Evolutionary conservation across 2,797 vertebrate species (phyloP), one percentile per base, ranked within the genome.

Genomic region (Capromys pilorides): DNA sequence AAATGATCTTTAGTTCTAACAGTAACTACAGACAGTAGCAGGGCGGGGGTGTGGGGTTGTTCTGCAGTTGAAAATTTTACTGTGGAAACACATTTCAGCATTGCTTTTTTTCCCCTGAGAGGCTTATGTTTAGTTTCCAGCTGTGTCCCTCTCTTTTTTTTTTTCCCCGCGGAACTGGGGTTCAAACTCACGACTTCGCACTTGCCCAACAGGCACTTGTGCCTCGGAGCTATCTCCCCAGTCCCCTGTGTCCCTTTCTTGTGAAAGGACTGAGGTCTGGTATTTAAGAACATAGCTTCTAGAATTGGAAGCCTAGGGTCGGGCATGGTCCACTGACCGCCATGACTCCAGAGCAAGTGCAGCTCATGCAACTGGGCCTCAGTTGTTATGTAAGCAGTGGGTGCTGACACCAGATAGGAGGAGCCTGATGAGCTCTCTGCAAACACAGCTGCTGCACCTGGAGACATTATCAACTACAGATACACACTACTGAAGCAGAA

Each of bases 1-100:
- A 78, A 31, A 88, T 83, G 21, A 89, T 59, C 61, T 92, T 94
- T 92, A 90, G 88, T 66, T 51, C 49, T 67, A 26, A 67, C 13
- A 91, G 18, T 28, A 85, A 94, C 49, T 49, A 26, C 13, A 61
- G 13, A 39, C 4, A 73, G 19, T 61, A 28, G 19, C n/a, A 61
- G 59, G 86, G 31, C 26, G 78, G 59, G 73, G n/a, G 33, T 41
- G 22, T 4, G 77, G 41, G 77, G 8, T 84, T 84, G 6, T 54
- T 62, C 13, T 77, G 6, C 31, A 61, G 26, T 8, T 75, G 36
- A 88, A 87, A 66, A 61, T 87, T 71, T 87, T 33, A 33, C 45
- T n/a, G 45, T 24, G 2, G 5, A 49, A 81, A 75, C 22, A 36
- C 24, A 45, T 45, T 8, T 45, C 45, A 45, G 45, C 45, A 45